Evolutionary conservation across 1,140 invertebrate genomes (phyloP), one percentile per base, ranked within the genome.

Genomic region (Caenorhabditis tropicalis): DNA sequence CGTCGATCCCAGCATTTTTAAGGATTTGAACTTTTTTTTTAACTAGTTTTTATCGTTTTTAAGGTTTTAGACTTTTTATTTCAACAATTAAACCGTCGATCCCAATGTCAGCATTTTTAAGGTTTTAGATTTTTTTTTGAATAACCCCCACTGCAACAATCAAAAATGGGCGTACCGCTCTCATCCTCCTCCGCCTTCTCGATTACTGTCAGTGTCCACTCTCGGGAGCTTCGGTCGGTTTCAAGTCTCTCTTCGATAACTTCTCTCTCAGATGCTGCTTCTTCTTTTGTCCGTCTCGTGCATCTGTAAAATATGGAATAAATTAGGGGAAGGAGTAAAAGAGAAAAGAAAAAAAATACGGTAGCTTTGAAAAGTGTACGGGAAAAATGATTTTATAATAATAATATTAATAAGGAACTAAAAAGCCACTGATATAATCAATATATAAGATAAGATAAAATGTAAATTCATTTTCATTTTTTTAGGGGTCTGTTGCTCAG

Each of bases 111-210:
- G 12, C 39, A 5, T 5, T 43, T 6, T 43, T 12, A 43, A 43
- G 12, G 12, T 12, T 6, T 43, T 43, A 43, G 39, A 43, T 43
- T 43, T 43, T 43, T 43, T 43, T 43, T 43, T 43, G 39, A 43
- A 56, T 10, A 10, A 10, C 12, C 29, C 16, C 29, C 12, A 65
- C 1, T 9, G 15, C 29, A 65, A 65, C 33, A 58, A 58, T 29
- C 15, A 33, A 65, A 43, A 43, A 74, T 27, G 27, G 21, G 65
- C 65, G 65, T 74, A 74, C 65, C 65, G 65, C 65, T 33, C 65
- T 31, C 65, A 74, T 74, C 58, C 65, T 74, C 33, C n/a, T 43
- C 6, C 9, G n/a, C 36, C 36, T 2, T 46, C n/a, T 31, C 33
- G 21, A 6, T 7, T 46, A 15, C 36, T 36, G n/a, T 27, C n/a